A percentile compares a stretch with the other conserved stretches of the same genome.
phyloP scores from a whole-genome alignment of 2,113 vertebrate genomes.

The Tyto alba region DNA sequence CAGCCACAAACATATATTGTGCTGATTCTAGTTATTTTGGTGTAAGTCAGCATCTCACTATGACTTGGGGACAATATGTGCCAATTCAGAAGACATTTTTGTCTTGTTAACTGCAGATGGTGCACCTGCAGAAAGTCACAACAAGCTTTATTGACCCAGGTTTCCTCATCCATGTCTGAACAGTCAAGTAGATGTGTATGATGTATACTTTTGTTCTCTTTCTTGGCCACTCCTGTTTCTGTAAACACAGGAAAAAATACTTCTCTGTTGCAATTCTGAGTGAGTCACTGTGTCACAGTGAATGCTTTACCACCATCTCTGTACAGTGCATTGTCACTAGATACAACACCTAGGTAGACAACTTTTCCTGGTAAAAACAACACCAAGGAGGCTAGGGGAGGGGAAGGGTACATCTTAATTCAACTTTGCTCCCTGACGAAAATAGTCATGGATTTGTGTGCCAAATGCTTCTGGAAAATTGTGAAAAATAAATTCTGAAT shows the following conservation, averaged over 20 bases:
- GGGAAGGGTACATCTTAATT: not conserved
- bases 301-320: not conserved
- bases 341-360: not conserved
- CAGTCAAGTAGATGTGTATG: not conserved
- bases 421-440: not conserved
- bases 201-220: not conserved
- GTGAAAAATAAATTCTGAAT: not conserved
- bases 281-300: not conserved
- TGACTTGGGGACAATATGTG: not conserved
- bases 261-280: not conserved
- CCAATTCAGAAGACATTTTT: not conserved
- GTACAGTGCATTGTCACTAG: accelerated
- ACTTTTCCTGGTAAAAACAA: not conserved
- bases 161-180: not conserved
- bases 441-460: not conserved
- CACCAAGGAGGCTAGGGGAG: not conserved
- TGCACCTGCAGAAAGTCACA: not conserved
- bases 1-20: not conserved
- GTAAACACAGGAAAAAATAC: not conserved
- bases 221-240: not conserved
- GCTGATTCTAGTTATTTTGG: not conserved
- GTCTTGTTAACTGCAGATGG: not conserved
- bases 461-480: not conserved
- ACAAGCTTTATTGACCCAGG: not conserved
- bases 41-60: not conserved